These are phyloP conservation scores for Drosophila phalerata DNA, from an alignment of 2,888 invertebrate species.

Conservation along the genomic window DNA sequence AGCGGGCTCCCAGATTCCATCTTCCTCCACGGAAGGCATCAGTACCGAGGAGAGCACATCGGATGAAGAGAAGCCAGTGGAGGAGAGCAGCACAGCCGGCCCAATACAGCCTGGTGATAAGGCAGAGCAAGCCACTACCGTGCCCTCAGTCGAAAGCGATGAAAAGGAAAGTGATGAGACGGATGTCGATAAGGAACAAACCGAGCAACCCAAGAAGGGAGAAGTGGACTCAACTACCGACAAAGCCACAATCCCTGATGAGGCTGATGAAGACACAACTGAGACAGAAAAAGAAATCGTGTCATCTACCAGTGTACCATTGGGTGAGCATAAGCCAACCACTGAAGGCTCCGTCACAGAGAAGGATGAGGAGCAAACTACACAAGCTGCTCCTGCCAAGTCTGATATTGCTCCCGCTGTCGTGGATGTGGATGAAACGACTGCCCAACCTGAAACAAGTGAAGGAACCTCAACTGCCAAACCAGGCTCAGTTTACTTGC, in stretches of 20 bases:
- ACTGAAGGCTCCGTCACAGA: conserved; percentile 39
- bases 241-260: conserved; percentile 34
- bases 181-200: conserved; percentile 26
- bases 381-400: conserved; percentile 42
- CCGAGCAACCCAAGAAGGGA: conserved; percentile 43
- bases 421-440: conserved; percentile 31
- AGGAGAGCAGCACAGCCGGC: conserved; percentile 35
- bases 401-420: conserved; percentile 45
- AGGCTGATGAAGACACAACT: conserved; percentile 40
- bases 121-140: conserved; percentile 24
- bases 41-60: conserved; percentile 30
- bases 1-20: conserved; percentile 19
- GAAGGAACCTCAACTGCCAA: conserved; percentile 58
- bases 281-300: conserved; percentile 37
- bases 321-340: conserved; percentile 32
- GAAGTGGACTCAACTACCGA: conserved; percentile 27
- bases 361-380: conserved; percentile 43
- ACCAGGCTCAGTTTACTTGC: conserved; percentile 51
- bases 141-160: conserved; percentile 33
- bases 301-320: conserved; percentile 43
- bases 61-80: conserved; percentile 30
- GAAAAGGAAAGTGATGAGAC: conserved; percentile 35
- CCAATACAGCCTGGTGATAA: conserved; percentile 51
- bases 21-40: conserved; percentile 56
- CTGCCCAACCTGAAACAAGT: conserved; percentile 38